Evolutionary conservation across 2,888 invertebrate genomes (phyloP), one percentile per base, ranked within the genome.

Genomic region (Meiosimyza decipiens): DNA sequence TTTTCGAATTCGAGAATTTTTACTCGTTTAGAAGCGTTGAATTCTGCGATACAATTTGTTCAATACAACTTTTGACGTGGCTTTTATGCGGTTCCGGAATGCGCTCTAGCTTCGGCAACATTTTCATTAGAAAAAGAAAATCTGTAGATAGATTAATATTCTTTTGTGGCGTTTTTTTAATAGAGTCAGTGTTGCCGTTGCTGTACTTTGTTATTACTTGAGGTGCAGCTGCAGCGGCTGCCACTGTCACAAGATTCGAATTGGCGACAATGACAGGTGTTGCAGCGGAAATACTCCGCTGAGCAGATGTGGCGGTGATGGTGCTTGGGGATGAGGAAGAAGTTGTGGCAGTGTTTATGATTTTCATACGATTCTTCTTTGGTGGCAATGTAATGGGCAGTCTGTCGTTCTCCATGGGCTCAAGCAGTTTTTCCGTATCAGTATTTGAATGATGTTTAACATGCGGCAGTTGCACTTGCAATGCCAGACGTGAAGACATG

Each of bases 121-220:
- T 85, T 77, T 86, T 86, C 85, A 86, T 85, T 0, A 85, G 83
- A 16, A 85, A 85, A 5, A 86, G 79, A 74, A 85, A 86, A 71
- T 85, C 85, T 1, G 85, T 80, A 15, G 86, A 85, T 3, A 85
- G 77, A 73, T 85, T 85, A 0, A 85, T 85, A 59, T 84, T 85
- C 9, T 82, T 83, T 60, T 83, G 72, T 77, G 67, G 12, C 68
- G 2, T 40, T 40, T 40, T 40, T 40, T 6, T 6, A 16, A n/a
- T 7, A 1, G 16, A 54, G 12, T 12, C 40, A 6, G 13, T 52
- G 16, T 71, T 65, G 33, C 54, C 40, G 16, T 70, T 65, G 33
- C 68, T 33, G 40, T 6, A 9, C 13, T 16, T 28, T 60, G n/a
- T 59, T 70, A 51, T 60, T 63, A n/a, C 6, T 15, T 28, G 28